Base-by-base conservation (phyloP, 2,888 invertebrate species). In the Athripsodes cinereus region DNA sequence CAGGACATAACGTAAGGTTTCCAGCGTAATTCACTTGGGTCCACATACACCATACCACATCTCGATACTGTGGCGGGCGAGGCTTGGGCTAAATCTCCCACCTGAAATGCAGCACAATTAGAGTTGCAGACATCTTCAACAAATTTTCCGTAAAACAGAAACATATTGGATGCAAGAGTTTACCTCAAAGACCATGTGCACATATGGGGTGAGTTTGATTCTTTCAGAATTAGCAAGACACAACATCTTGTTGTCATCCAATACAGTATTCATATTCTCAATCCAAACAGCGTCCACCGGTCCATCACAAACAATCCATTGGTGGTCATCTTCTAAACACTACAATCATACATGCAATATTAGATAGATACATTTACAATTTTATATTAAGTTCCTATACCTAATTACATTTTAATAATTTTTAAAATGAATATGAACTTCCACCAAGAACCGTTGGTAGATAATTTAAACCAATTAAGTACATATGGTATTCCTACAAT, bases 271-370 rank as follows among this genome's bases (percentile, higher is more conserved):
- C 84, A 93, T 87, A 71, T 91, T 92, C 76, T 93, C 92, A 65
- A 92, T 90, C 93, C 93, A 93, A 2, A 89, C 86, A 2, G 92
- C 89, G 72, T 93, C 92, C 2, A 93, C 90, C 0, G 92, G 92
- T 0, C 93, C 93, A 71, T 93, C 92, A 71, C 96, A 95, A 54
- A 96, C 86, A 48, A 96, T 84, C 95, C 95, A 96, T 73, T 95
- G 95, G 60, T 87, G 93, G 66, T 92, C 86, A 57, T 84, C 78
- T 2, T 76, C 81, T 58, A 69, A 70, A 58, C 68, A 69, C 79
- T 79, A 57, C 54, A 64, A 62, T 60, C 56, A 49, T 54, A 44
- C n/a, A n/a, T n/a, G n/a, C n/a, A n/a, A n/a, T n/a, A n/a, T n/a
- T n/a, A n/a, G n/a, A n/a, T n/a, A n/a, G n/a, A 40, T 21, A 46